Percentiles rank a stretch among this genome's conserved stretches.
Conservation (phyloP, 2,797 vertebrate genomes). For the Alca torda region DNA sequence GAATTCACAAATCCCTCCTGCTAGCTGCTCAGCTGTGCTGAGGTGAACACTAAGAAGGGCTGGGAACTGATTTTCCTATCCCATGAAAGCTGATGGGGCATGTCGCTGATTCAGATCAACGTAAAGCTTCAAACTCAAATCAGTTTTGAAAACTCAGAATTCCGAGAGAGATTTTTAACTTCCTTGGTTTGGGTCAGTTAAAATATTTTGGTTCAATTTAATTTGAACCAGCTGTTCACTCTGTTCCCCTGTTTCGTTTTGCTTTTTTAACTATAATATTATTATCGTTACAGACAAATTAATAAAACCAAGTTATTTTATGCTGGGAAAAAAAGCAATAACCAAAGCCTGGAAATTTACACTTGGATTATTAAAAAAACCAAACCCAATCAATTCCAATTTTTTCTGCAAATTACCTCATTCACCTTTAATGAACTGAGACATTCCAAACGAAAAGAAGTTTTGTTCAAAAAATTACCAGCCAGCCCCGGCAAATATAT, state of each 20-base stretch:
- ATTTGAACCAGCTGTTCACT: not conserved
- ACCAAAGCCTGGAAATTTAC: not conserved
- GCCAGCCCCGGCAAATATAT: not conserved
- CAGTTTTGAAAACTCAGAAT: not conserved
- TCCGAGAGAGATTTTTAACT: not conserved
- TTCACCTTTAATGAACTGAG: not conserved
- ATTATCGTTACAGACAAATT: not conserved
- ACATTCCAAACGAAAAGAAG: not conserved
- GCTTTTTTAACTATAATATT: not conserved
- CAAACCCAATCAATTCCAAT: not conserved
- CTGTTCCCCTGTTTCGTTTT: not conserved
- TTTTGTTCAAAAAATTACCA: not conserved
- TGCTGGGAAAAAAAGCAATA: not conserved
- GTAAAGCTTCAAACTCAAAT: not conserved
- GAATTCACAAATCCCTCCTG: not conserved
- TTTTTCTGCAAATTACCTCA: not conserved
- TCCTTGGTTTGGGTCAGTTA: not conserved
- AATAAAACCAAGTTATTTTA: not conserved
- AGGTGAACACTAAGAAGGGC: not conserved
- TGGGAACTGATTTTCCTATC: not conserved
- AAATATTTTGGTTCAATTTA: not conserved
- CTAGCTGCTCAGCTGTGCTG: not conserved
- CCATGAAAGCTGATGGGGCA: not conserved
- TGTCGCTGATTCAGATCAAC: rapidly evolving
- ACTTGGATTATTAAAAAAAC: not conserved